A percentile compares a stretch with the other conserved stretches of the same genome.
Conservation (phyloP, 2,888 invertebrate species). For the Eupeodes luniger region DNA sequence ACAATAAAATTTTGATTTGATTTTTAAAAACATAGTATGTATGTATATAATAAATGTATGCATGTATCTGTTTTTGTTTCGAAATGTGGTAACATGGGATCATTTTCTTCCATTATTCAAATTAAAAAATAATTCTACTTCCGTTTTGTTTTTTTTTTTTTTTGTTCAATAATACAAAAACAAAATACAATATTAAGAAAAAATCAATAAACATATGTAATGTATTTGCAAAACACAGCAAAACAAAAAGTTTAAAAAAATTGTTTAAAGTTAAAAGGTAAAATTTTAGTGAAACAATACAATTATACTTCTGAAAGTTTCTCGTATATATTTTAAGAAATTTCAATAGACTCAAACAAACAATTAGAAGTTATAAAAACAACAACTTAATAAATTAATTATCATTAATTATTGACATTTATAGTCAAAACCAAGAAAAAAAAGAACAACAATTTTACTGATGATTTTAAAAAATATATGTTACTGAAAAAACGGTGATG, state of each 20-base stretch:
- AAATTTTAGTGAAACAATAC: slow-evolving; percentile 19
- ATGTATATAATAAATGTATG: too few species aligned
- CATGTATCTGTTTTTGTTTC: slow-evolving; percentile 35
- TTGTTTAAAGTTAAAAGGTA: slow-evolving; percentile 35
- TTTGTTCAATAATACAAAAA: slow-evolving; percentile 42
- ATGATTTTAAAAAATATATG: slow-evolving; percentile 57
- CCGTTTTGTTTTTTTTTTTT: slow-evolving; percentile 27
- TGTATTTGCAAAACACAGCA: neutral
- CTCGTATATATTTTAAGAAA: slow-evolving; percentile 36
- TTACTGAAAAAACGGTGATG: slow-evolving; percentile 59
- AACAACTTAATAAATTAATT: neutral
- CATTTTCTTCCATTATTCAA: slow-evolving; percentile 67
- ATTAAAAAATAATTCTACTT: slow-evolving; percentile 27
- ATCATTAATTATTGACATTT: slow-evolving; percentile 29
- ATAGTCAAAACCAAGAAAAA: slow-evolving; percentile 16
- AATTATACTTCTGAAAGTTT: slow-evolving; percentile 36
- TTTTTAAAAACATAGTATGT: neutral
- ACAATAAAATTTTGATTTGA: slow-evolving; percentile 14
- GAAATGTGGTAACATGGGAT: slow-evolving; percentile 54
- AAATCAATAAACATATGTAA: slow-evolving; percentile 1
- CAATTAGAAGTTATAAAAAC: slow-evolving; percentile 4
- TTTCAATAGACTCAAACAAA: slow-evolving; percentile 52
- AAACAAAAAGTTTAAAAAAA: neutral
- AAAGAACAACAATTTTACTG: slow-evolving; percentile 26
- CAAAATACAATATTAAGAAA: neutral